Evolutionary conservation across 2,113 vertebrate species (phyloP).

Genomic region (Rattus rattus): DNA sequence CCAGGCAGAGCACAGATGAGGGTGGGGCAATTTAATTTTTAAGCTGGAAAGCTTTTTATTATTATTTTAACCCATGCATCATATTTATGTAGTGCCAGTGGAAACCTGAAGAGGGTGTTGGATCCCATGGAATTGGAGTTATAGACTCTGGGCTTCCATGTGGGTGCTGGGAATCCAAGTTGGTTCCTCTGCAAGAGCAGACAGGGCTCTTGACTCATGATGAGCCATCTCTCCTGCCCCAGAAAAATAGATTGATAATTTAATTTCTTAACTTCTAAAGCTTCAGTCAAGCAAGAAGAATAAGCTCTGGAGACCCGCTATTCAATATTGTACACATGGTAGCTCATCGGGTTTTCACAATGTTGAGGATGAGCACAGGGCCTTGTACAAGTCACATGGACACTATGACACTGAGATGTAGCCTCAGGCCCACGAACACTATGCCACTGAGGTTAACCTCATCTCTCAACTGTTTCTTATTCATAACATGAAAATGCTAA

Average conservation of each 20-base stretch:
- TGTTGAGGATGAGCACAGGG: neutral
- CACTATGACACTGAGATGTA: neutral
- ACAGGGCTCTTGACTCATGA: neutral
- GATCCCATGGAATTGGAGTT: neutral
- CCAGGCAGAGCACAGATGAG: neutral
- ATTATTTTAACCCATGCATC: neutral
- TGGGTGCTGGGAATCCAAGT: neutral
- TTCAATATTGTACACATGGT: neutral
- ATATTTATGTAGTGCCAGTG: neutral
- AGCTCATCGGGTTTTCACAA: neutral
- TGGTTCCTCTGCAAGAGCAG: neutral
- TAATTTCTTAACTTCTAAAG: neutral
- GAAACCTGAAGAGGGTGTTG: neutral
- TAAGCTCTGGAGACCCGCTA: neutral
- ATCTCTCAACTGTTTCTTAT: neutral
- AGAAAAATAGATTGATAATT: neutral
- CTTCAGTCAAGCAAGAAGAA: neutral
- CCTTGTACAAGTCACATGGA: neutral
- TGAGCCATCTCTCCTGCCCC: neutral
- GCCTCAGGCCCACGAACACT: neutral
- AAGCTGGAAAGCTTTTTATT: neutral
- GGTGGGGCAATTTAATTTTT: neutral
- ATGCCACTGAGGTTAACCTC: neutral
- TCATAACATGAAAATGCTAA: conserved; percentile 1
- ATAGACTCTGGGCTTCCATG: neutral